Evolutionary conservation across 2,888 invertebrate species (phyloP), one percentile per base, ranked within the genome.

Genomic region (Cyclophora punctaria): DNA sequence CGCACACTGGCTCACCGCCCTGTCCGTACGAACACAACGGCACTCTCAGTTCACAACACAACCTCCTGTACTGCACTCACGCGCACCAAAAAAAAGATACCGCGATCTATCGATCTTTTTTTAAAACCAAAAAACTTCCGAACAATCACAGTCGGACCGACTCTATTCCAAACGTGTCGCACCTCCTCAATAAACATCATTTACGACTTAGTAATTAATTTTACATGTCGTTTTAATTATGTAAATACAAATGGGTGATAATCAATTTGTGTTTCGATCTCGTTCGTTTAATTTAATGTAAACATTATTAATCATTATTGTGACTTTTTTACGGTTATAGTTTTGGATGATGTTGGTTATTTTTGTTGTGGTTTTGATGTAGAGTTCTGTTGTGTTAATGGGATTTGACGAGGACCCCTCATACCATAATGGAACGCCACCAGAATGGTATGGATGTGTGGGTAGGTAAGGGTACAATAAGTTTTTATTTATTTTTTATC

Each of bases 401-500:
- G 80, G 74, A 73, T 37, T 37, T 64, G 56, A 67, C 66, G 66
- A 64, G 68, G 73, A 51, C 49, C 62, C 62, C 63, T 71, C 79
- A 85, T 86, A 88, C 85, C 86, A 88, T 84, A 82, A 89, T 89
- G 89, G 89, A 89, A 79, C 80, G 89, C 58, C 89, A 89, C 85
- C 89, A 89, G 72, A 89, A 89, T 84, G 89, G 89, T 84, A 89
- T 89, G 86, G 89, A 89, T 89, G 89, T 89, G 85, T 89, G 89
- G 89, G 89, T 89, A 89, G 89, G 89, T 89, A 89, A 89, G 89
- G 88, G 82, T 82, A 84, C 63, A 49, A 75, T 71, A 64, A 66
- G 58, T 67, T 70, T 68, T 67, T 60, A 57, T 61, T 55, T 47
- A 56, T 51, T 57, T 3, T 51, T 42, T 46, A 49, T 49, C 33